These are phyloP conservation scores for Atractosteus spatula DNA, from an alignment of 2,113 vertebrate genomes.

Conservation along the genomic window DNA sequence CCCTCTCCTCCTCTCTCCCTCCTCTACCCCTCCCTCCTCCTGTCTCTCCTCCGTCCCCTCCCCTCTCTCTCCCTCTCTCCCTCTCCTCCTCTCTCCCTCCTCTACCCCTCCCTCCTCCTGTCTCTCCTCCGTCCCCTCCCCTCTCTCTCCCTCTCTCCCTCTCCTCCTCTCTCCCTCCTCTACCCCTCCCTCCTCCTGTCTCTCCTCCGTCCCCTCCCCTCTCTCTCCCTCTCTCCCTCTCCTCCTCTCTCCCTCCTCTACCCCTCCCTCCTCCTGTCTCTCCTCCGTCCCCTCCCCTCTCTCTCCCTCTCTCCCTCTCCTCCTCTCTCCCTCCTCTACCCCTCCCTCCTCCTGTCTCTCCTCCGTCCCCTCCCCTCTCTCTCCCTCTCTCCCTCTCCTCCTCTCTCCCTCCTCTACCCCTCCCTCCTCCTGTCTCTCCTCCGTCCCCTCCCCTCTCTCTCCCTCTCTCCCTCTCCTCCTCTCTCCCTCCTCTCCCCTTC, in stretches of 20 bases:
- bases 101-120: neutral
- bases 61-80: neutral
- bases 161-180: neutral
- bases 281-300: neutral
- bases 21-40: neutral
- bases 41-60: neutral
- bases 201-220: neutral
- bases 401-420: too few relatives aligned
- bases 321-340: neutral
- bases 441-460: neutral
- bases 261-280: too few relatives aligned
- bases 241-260: too few relatives aligned
- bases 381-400: neutral
- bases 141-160: neutral
- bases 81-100: neutral
- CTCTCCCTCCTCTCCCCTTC: constrained; percentile 10
- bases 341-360: neutral
- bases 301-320: constrained; percentile 24
- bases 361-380: neutral
- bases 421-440: neutral
- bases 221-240: neutral
- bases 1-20: neutral
- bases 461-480: constrained; percentile 30
- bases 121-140: neutral
- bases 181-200: neutral